Evolutionary conservation across 2,797 vertebrate species (phyloP).

Genomic region (Cryptoprocta ferox): DNA sequence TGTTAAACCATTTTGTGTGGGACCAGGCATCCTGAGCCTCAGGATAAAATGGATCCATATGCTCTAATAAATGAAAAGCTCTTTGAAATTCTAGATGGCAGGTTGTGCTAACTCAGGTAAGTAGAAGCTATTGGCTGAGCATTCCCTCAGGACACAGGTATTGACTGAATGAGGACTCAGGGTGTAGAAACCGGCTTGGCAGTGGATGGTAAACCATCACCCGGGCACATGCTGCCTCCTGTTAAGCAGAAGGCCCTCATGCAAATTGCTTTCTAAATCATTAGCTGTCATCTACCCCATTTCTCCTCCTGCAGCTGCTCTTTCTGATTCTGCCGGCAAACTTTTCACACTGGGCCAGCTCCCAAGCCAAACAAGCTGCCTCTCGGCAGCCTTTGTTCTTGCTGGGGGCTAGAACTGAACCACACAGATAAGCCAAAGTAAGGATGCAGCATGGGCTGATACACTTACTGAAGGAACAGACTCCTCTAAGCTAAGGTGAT

Average conservation of each 20-base stretch:
- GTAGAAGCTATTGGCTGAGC: neutral
- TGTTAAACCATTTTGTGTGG: neutral
- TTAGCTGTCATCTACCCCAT: constrained; percentile 54
- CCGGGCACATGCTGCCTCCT: neutral
- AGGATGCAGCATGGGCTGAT: neutral
- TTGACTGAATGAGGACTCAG: neutral
- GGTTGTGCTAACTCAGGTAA: neutral
- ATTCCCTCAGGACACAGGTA: neutral
- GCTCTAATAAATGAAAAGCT: neutral
- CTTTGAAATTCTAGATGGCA: constrained; percentile 51
- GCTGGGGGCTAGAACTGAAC: constrained; percentile 19
- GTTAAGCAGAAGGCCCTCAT: constrained; percentile 52
- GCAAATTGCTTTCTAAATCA: constrained; percentile 63
- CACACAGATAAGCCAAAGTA: constrained; percentile 6
- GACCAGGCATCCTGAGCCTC: neutral
- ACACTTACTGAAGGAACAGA: neutral
- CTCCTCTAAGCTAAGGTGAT: neutral
- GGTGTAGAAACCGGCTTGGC: neutral
- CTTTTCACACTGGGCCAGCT: constrained; percentile 55
- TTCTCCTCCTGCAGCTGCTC: constrained; percentile 57
- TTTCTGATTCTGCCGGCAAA: constrained; percentile 66
- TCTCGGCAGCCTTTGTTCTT: constrained; percentile 46
- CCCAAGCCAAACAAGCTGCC: constrained; percentile 56
- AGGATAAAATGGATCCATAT: neutral
- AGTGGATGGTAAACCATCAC: neutral